Evolutionary conservation across 2,888 invertebrate species (phyloP).

Genomic region (Cheilosia vulpina): DNA sequence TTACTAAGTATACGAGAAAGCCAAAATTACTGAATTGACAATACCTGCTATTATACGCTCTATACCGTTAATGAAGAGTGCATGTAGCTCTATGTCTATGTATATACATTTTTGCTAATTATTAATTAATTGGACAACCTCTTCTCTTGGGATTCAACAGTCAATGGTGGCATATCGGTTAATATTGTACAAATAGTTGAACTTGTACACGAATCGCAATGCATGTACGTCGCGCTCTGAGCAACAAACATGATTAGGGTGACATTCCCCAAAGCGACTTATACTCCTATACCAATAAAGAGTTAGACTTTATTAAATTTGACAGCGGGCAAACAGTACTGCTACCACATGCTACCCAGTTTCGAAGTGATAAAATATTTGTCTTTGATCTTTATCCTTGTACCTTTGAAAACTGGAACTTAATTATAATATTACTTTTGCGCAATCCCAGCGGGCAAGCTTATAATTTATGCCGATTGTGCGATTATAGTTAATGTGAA

Average conservation of each 20-base stretch:
- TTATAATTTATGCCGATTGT: constrained; percentile 62
- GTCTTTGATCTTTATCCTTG: constrained; percentile 44
- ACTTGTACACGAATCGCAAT: background rate
- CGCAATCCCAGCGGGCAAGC: constrained; percentile 28
- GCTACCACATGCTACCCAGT: background rate
- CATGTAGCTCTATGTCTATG: too few relatives aligned
- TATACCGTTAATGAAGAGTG: too few relatives aligned
- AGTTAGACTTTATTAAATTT: background rate
- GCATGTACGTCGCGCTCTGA: background rate
- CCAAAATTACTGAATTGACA: too few relatives aligned
- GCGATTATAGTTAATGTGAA: constrained; percentile 44
- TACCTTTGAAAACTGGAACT: constrained; percentile 31
- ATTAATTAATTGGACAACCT: too few relatives aligned
- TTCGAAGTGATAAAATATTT: constrained; percentile 27
- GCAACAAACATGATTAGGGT: background rate
- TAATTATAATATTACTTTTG: constrained; percentile 46
- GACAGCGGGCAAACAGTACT: background rate
- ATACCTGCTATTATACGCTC: too few relatives aligned
- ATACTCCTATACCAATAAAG: background rate
- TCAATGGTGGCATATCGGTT: too few relatives aligned
- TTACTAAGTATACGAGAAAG: too few relatives aligned
- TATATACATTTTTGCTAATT: too few relatives aligned
- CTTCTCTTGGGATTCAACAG: too few relatives aligned
- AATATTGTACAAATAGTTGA: too few relatives aligned
- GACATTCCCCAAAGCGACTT: background rate